These are phyloP conservation scores for Phymatocera aterrima DNA, from an alignment of 2,888 invertebrate genomes.

Conservation along the genomic window DNA sequence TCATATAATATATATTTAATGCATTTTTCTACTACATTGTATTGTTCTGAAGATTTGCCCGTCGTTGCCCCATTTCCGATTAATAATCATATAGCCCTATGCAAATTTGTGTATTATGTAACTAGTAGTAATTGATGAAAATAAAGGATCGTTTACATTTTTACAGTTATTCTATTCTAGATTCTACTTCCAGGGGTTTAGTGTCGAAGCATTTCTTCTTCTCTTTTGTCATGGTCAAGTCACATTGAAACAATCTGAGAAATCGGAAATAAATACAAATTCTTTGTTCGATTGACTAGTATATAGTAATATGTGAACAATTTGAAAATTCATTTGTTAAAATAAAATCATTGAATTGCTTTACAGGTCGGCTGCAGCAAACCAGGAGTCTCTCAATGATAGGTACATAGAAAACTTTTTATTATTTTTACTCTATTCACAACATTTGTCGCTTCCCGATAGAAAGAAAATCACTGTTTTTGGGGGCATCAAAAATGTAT, in stretches of 20 bases:
- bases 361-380: constrained; percentile 71
- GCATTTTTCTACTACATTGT: constrained; percentile 46
- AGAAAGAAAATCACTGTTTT: not conserved
- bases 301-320: constrained; percentile 48
- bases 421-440: constrained; percentile 49
- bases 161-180: constrained; percentile 60
- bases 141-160: constrained; percentile 33
- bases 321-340: constrained; percentile 60
- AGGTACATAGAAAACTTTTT: constrained; percentile 65
- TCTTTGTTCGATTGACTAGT: constrained; percentile 45
- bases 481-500: not conserved
- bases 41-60: constrained; percentile 56
- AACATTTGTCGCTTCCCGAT: not conserved
- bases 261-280: constrained; percentile 53
- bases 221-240: no score
- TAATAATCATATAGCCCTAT: constrained; percentile 39
- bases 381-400: constrained; percentile 72
- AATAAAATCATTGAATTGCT: constrained; percentile 68
- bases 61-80: constrained; percentile 59
- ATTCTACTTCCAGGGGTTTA: constrained; percentile 69
- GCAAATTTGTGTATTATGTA: constrained; percentile 40
- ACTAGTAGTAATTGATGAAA: constrained; percentile 28
- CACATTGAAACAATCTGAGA: constrained; percentile 62
- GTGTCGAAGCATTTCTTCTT: constrained; percentile 56
- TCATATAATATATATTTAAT: constrained; percentile 52